Base-by-base conservation (phyloP, 2,113 vertebrate species). In the Oreochromis niloticus region DNA sequence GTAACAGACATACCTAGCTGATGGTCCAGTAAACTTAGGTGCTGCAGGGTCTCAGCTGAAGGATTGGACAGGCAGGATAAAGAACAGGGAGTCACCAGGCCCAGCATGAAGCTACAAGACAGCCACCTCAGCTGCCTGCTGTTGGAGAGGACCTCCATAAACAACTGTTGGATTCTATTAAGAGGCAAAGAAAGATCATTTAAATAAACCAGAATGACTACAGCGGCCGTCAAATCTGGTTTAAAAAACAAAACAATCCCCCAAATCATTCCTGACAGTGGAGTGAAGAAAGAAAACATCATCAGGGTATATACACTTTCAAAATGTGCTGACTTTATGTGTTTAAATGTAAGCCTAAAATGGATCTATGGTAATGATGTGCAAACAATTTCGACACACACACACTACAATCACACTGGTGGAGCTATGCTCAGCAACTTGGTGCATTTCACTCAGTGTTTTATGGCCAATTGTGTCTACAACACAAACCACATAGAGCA, bases 51-150 rank as follows among this genome's bases (percentile, higher is more conserved):
- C 93, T 96, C 97, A 91, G 98, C 97, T 91, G 98, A 97, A 83
- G 96, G 95, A 86, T 99, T 99, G 57, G 99, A 98, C 91, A 99
- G 95, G 89, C 97, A 97, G 84, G 98, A 97, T 95, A 99, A 89
- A 52, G 98, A 98, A 87, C 97, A 96, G 75, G 99, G 97, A 86
- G 99, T 99, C 94, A 99, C 96, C 93, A 99, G 97, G 81, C 98
- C 97, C 84, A 99, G 96, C 98, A 99, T 99, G 95, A 99, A 99
- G 82, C 97, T 97, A 86, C 97, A 99, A 82, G 98, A 99, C 88
- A 99, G 94, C 98, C 98, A 98, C 93, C 97, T 97, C 86, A 99
- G 94, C 96, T 99, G 98, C 91, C 98, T 97, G 96, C 97, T 98
- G 95, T 99, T 99, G 81, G 97, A 97, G 94, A 99, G 81, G 94